Percentiles rank a stretch among this genome's conserved stretches.
phyloP scores from a whole-genome alignment of 2,113 vertebrate genomes.

The Emydocephalus ijimae region DNA sequence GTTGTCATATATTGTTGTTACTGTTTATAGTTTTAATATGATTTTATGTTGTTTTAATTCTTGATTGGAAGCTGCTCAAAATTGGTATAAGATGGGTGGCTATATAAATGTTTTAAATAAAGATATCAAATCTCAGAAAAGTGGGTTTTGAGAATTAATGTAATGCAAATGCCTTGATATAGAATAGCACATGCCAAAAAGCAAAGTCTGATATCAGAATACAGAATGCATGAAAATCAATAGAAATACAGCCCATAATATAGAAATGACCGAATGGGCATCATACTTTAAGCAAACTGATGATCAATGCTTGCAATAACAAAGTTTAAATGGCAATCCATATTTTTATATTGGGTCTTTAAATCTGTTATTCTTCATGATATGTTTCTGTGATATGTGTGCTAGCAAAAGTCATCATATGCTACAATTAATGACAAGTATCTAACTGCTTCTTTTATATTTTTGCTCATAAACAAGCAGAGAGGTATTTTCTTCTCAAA shows the following conservation, averaged over 20 bases:
- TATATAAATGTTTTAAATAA: not conserved
- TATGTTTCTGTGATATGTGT: slow-evolving; percentile 20
- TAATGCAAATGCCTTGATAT: not conserved
- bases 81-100: not conserved
- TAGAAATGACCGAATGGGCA: slow-evolving; percentile 19
- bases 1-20: not conserved
- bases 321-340: slow-evolving; percentile 38
- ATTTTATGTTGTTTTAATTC: not conserved
- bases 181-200: not conserved
- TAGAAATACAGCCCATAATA: not conserved
- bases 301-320: slow-evolving; percentile 26
- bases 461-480: slow-evolving; percentile 54
- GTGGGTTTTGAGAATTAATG: not conserved
- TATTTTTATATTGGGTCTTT: slow-evolving; percentile 33
- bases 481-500: slow-evolving; percentile 49
- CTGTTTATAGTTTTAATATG: not conserved
- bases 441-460: slow-evolving; percentile 45
- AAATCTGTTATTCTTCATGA: slow-evolving; percentile 40
- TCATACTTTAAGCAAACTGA: slow-evolving; percentile 44
- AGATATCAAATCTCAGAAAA: not conserved
- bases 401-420: slow-evolving; percentile 44
- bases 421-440: slow-evolving; percentile 56
- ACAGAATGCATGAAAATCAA: not conserved
- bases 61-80: not conserved
- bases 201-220: not conserved